Percentiles rank a stretch among this genome's conserved stretches.
Evolutionary conservation across 2,113 vertebrate species (phyloP).

Genomic region (Alligator mississippiensis): DNA sequence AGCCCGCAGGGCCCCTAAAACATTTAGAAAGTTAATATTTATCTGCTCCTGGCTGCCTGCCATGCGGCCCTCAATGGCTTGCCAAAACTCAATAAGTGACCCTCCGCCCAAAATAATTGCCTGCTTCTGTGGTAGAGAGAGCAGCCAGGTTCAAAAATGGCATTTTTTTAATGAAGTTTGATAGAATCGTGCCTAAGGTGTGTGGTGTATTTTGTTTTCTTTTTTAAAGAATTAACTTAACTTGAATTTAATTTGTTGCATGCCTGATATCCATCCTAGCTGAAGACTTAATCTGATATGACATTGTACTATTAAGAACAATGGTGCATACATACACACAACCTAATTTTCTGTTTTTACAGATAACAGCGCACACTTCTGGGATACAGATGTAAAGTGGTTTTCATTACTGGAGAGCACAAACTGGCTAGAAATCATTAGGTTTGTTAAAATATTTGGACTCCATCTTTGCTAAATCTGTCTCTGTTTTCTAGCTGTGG

Average conservation of each 20-base stretch:
- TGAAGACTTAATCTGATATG: background rate
- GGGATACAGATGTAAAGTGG: slow-evolving; percentile 93
- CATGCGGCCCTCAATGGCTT: no score
- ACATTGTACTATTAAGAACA: no score
- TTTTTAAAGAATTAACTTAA: background rate
- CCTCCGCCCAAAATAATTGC: no score
- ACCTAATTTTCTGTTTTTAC: background rate
- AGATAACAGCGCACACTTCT: slow-evolving; percentile 90
- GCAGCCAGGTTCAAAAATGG: no score
- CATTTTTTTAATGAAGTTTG: background rate
- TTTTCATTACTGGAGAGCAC: slow-evolving; percentile 88
- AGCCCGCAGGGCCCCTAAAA: no score
- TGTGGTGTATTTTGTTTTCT: background rate
- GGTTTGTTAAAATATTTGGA: slow-evolving; percentile 72
- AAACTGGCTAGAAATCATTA: slow-evolving; percentile 90
- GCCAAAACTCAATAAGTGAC: no score
- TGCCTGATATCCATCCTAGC: background rate
- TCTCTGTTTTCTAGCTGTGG: background rate
- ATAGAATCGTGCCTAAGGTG: background rate
- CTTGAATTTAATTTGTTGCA: background rate
- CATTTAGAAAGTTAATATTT: no score
- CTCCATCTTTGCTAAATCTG: background rate
- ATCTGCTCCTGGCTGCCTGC: no score
- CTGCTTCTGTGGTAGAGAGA: no score
- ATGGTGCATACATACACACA: background rate